These are phyloP conservation scores for Parnassius orleans DNA, from an alignment of 2,888 invertebrate species.

Conservation along the genomic window DNA sequence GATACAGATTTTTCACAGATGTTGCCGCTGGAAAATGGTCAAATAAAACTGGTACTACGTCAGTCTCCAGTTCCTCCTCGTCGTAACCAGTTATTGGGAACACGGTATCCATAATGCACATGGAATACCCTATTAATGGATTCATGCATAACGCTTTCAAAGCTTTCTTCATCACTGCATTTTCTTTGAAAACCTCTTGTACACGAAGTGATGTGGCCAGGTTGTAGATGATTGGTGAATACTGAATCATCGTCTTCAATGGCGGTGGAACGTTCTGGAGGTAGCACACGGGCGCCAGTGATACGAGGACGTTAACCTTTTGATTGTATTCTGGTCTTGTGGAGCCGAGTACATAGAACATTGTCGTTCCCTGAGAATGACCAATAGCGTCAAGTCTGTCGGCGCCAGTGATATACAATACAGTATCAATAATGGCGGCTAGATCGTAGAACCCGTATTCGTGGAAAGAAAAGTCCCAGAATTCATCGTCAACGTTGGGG, in stretches of 20 bases:
- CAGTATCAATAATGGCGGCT: constrained; percentile 23
- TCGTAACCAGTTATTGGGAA: constrained; percentile 31
- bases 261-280: constrained; percentile 51
- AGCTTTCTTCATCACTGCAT: constrained; percentile 2
- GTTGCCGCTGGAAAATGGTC: constrained; percentile 39
- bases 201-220: constrained; percentile 47
- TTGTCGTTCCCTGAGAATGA: constrained; percentile 28
- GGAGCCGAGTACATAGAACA: constrained; percentile 26
- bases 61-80: constrained; percentile 33
- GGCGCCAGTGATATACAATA: constrained; percentile 16
- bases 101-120: constrained; percentile 26
- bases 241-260: constrained; percentile 40
- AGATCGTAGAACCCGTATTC: constrained; percentile 29
- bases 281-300: constrained; percentile 80
- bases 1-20: constrained; percentile 40
- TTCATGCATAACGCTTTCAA: constrained; percentile 25
- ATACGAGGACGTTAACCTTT: constrained; percentile 33
- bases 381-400: constrained; percentile 19
- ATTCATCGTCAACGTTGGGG: constrained; percentile 20
- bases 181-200: constrained; percentile 32
- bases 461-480: constrained; percentile 30
- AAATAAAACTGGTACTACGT: constrained; percentile 32
- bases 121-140: constrained; percentile 22
- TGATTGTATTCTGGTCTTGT: constrained; percentile 27
- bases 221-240: constrained; percentile 41